These are phyloP conservation scores for Centropyge bicolor DNA, from an alignment of 2,797 vertebrate species.

Conservation along the genomic window DNA sequence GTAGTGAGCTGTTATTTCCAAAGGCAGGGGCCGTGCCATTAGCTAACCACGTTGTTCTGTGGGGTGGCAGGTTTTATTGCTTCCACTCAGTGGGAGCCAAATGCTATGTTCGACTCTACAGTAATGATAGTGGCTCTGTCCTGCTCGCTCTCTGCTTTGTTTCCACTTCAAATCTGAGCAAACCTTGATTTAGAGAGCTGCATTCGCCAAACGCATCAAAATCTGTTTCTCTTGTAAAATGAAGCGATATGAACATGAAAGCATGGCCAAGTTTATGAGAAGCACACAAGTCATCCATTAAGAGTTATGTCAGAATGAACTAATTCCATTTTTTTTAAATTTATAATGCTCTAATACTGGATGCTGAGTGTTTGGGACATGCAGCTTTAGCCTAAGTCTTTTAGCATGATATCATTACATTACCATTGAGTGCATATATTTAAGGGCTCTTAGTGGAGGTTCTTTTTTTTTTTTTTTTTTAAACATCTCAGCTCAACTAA, in stretches of 20 bases:
- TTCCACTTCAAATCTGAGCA: background rate
- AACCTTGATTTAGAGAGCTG: background rate
- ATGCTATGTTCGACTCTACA: background rate
- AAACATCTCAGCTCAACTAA: background rate
- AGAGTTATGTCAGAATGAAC: background rate
- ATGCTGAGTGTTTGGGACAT: too few relatives aligned
- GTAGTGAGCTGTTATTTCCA: background rate
- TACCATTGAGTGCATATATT: background rate
- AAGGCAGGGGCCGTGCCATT: background rate
- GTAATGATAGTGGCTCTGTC: background rate
- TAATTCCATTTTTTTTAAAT: too few relatives aligned
- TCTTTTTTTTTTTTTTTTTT: background rate
- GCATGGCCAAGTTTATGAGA: background rate
- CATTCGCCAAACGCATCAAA: background rate
- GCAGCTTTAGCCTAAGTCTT: background rate
- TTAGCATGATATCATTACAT: background rate
- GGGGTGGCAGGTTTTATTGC: background rate
- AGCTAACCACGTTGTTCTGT: background rate
- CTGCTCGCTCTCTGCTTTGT: background rate
- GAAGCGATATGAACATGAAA: background rate
- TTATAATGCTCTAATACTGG: too few relatives aligned
- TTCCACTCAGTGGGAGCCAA: background rate
- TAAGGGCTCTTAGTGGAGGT: background rate
- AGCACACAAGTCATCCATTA: background rate
- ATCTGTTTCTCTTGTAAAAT: background rate